These are phyloP conservation scores for Brachionus asplanchnoidis DNA, from an alignment of 1,140 invertebrate species.

Conservation along the genomic window DNA sequence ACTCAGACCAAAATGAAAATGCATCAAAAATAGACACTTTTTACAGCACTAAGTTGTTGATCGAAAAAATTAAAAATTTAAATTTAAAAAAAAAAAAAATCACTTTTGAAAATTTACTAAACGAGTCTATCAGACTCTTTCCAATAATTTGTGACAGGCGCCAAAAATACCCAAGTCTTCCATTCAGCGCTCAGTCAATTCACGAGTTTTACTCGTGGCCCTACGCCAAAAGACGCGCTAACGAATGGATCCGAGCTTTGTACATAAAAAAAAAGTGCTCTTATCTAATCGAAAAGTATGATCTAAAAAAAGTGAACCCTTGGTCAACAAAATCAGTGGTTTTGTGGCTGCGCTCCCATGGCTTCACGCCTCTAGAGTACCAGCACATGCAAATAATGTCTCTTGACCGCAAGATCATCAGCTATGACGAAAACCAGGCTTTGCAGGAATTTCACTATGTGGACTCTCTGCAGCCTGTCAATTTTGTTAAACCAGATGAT, in stretches of 20 bases:
- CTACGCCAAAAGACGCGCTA: slow-evolving; percentile 59
- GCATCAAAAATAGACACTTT: neutral
- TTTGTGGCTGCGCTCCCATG: slow-evolving; percentile 59
- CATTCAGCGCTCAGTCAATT: slow-evolving; percentile 57
- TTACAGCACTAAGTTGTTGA: neutral
- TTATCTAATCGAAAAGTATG: neutral
- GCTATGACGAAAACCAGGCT: neutral
- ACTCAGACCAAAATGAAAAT: neutral
- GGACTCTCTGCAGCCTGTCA: neutral
- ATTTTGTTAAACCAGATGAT: neutral
- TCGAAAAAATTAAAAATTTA: neutral
- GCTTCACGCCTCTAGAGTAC: slow-evolving; percentile 53
- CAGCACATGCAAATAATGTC: slow-evolving; percentile 31
- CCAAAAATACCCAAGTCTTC: neutral
- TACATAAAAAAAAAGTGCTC: slow-evolving; percentile 11
- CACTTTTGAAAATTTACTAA: neutral
- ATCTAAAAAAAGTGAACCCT: slow-evolving; percentile 43
- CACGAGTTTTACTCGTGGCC: slow-evolving; percentile 59
- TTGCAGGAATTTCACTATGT: neutral
- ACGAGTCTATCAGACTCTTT: neutral
- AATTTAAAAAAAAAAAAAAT: neutral
- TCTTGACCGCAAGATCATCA: neutral
- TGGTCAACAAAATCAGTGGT: slow-evolving; percentile 60
- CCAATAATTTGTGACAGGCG: neutral
- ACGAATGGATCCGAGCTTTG: slow-evolving; percentile 49